A percentile compares a stretch with the other conserved stretches of the same genome.
phyloP scores from a whole-genome alignment of 2,888 invertebrate genomes.

The Drosophila phalerata region DNA sequence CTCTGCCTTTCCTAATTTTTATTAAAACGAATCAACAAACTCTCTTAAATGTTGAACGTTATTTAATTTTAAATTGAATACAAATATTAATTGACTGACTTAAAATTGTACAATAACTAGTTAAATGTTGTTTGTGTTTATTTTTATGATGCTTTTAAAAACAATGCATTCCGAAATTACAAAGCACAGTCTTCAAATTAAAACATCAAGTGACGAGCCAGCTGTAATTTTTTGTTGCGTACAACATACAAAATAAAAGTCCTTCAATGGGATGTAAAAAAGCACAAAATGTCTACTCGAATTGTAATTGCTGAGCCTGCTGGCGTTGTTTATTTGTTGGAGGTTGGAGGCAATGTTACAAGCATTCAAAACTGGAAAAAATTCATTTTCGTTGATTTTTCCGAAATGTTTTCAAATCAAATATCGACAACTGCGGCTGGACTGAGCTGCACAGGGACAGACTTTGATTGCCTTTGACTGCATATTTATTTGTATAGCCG shows the following conservation, averaged over 20 bases:
- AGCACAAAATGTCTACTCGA: slow-evolving; percentile 45
- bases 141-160: slow-evolving; percentile 3
- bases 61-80: background rate
- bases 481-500: slow-evolving; percentile 75
- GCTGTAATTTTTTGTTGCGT: slow-evolving; percentile 13
- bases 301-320: slow-evolving; percentile 65
- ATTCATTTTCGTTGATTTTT: slow-evolving; percentile 69
- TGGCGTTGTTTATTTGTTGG: slow-evolving; percentile 62
- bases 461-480: slow-evolving; percentile 80
- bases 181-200: slow-evolving; percentile 50
- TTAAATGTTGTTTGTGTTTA: background rate
- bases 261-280: slow-evolving; percentile 47
- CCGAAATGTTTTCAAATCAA: slow-evolving; percentile 80
- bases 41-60: background rate
- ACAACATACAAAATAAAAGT: slow-evolving; percentile 44
- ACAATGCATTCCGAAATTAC: slow-evolving; percentile 21
- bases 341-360: slow-evolving; percentile 54
- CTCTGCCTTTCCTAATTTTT: no score
- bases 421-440: slow-evolving; percentile 74
- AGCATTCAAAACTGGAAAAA: slow-evolving; percentile 54
- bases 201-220: slow-evolving; percentile 55
- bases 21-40: no score
- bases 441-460: slow-evolving; percentile 42
- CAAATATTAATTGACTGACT: background rate
- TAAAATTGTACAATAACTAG: background rate